phyloP scores from a whole-genome alignment of 37 sponge, comb jelly and placozoan species.

The Hexactinellida sp. region DNA sequence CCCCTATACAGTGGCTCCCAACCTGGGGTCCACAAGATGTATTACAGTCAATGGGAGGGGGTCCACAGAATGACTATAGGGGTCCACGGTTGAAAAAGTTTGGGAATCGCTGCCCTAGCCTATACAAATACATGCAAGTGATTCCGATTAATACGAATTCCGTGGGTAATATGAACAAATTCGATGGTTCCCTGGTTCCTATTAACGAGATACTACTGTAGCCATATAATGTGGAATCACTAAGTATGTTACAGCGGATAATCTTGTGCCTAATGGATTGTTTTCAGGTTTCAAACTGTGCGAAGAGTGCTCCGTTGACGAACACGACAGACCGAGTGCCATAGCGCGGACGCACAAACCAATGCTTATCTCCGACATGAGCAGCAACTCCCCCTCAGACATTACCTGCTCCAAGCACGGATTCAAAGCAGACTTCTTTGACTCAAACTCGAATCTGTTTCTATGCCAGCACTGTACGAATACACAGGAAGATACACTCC shows the following conservation, averaged over 20 bases:
- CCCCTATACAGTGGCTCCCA: no score
- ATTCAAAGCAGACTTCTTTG: neutral
- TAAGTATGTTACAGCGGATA: neutral
- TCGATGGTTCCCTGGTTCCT: no score
- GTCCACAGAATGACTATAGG: no score
- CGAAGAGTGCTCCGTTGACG: constrained; percentile 25
- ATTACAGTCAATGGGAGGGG: no score
- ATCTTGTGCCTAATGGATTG: no score
- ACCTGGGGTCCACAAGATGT: no score
- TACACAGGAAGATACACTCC: neutral
- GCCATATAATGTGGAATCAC: neutral
- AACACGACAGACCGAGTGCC: constrained; percentile 36
- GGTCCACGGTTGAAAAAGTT: no score
- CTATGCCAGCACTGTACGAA: neutral
- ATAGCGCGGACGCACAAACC: constrained; percentile 37
- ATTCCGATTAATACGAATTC: no score
- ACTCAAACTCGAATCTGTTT: neutral
- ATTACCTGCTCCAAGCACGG: neutral
- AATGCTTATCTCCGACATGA: constrained; percentile 20
- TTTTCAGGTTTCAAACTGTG: constrained; percentile 31
- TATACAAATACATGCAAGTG: no score
- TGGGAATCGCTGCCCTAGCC: no score
- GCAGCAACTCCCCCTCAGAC: neutral
- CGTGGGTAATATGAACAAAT: no score
- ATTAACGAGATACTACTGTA: no score